phyloP scores from a whole-genome alignment of 2,888 invertebrate genomes.

The Andrena dorsata region DNA sequence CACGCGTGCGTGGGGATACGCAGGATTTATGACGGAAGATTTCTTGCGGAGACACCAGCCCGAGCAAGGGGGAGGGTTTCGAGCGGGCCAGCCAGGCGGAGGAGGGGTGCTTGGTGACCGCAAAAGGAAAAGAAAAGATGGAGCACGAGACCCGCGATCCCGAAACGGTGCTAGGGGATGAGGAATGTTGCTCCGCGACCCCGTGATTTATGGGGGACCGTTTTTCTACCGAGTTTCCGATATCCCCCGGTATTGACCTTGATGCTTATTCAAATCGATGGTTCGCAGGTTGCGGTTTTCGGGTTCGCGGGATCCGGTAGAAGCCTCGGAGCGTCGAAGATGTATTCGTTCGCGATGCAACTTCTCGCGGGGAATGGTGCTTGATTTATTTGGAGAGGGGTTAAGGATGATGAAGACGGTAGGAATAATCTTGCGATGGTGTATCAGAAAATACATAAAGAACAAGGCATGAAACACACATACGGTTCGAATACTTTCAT shows the following conservation, averaged over 20 bases:
- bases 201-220: conserved; percentile 50
- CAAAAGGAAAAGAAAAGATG: conserved; percentile 44
- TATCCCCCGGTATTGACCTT: conserved; percentile 46
- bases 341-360: background rate
- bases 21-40: conserved; percentile 74
- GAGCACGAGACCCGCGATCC: conserved; percentile 35
- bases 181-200: conserved; percentile 29
- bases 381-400: too few species aligned
- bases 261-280: conserved; percentile 45
- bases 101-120: conserved; percentile 32
- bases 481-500: background rate
- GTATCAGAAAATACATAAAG: background rate
- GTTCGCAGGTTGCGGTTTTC: conserved; percentile 16
- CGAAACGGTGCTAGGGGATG: conserved; percentile 45
- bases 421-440: background rate
- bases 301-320: conserved; percentile 1
- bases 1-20: conserved; percentile 57
- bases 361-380: background rate
- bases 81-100: conserved; percentile 4
- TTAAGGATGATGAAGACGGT: too few species aligned
- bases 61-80: conserved; percentile 35
- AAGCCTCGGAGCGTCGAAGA: background rate
- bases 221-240: conserved; percentile 26
- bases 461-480: background rate
- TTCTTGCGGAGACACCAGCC: conserved; percentile 59